Percentiles rank a stretch among this genome's conserved stretches.
These are phyloP conservation scores for Noctua janthe DNA, from an alignment of 2,888 invertebrate species.

Conservation along the genomic window DNA sequence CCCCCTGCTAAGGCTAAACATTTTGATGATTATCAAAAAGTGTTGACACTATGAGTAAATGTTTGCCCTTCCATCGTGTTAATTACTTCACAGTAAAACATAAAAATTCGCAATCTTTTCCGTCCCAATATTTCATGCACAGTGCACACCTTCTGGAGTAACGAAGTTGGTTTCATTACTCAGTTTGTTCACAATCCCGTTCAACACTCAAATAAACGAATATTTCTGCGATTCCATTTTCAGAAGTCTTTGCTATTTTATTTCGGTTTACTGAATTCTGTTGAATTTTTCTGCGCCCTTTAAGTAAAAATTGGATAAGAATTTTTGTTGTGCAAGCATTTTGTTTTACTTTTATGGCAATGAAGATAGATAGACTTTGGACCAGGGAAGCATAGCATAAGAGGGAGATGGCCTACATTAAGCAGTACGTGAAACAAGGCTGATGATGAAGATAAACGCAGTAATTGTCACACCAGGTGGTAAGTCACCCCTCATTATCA, in stretches of 20 bases:
- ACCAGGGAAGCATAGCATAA: neutral
- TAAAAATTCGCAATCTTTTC: neutral
- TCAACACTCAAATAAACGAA: neutral
- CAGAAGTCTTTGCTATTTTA: neutral
- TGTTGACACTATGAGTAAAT: neutral
- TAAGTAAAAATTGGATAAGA: neutral
- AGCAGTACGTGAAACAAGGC: neutral
- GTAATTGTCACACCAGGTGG: neutral
- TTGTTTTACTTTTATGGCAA: neutral
- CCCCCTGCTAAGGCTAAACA: neutral
- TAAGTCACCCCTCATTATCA: neutral
- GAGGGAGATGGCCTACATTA: neutral
- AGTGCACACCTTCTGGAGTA: neutral
- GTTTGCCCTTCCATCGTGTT: neutral
- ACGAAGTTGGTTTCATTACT: neutral
- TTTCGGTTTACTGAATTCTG: neutral
- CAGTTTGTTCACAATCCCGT: neutral
- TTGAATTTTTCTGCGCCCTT: neutral
- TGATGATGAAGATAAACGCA: neutral
- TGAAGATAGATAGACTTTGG: neutral
- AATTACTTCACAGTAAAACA: neutral
- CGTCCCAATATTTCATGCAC: neutral
- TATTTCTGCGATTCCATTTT: neutral
- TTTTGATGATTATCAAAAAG: neutral
- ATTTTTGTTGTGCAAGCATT: neutral